Evolutionary conservation across 1,140 invertebrate species (phyloP).

Genomic region (Amyelois transitella): DNA sequence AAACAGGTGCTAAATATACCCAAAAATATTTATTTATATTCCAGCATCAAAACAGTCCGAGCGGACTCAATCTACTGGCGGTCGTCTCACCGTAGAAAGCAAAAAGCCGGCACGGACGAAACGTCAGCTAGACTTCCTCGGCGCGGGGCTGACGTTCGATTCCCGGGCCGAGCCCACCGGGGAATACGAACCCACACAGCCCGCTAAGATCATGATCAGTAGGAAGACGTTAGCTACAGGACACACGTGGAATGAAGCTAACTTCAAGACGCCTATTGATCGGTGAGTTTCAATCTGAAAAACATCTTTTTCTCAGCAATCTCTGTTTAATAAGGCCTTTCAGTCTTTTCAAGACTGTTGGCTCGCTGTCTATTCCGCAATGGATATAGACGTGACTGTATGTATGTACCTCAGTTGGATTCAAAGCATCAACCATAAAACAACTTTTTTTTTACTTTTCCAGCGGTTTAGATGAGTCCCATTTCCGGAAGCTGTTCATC

Average conservation of each 20-base stretch:
- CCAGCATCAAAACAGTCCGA: conserved; percentile 57
- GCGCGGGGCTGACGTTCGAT: conserved; percentile 54
- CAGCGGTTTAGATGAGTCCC: conserved; percentile 57
- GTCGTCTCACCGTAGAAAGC: conserved; percentile 33
- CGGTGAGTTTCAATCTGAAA: conserved; percentile 22
- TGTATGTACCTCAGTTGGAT: too few species aligned
- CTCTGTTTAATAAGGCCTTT: too few species aligned
- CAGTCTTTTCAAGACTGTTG: too few species aligned
- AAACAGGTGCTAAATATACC: too few species aligned
- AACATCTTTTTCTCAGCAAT: neutral
- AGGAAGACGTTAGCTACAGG: conserved; percentile 63
- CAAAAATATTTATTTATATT: conserved; percentile 15
- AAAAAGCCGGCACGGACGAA: conserved; percentile 44
- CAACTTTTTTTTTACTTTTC: too few species aligned
- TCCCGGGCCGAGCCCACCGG: conserved; percentile 27
- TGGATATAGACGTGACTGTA: too few species aligned
- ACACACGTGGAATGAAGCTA: conserved; percentile 65
- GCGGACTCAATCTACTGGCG: conserved; percentile 43
- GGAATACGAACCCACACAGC: conserved; percentile 50
- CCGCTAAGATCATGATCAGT: conserved; percentile 66
- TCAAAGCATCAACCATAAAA: too few species aligned
- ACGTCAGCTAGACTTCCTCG: conserved; percentile 53
- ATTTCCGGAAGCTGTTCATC: conserved; percentile 56
- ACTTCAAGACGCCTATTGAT: conserved; percentile 67
- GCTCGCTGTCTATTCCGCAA: too few species aligned